phyloP scores from a whole-genome alignment of 2,113 vertebrate species.

The Varanus komodoensis region DNA sequence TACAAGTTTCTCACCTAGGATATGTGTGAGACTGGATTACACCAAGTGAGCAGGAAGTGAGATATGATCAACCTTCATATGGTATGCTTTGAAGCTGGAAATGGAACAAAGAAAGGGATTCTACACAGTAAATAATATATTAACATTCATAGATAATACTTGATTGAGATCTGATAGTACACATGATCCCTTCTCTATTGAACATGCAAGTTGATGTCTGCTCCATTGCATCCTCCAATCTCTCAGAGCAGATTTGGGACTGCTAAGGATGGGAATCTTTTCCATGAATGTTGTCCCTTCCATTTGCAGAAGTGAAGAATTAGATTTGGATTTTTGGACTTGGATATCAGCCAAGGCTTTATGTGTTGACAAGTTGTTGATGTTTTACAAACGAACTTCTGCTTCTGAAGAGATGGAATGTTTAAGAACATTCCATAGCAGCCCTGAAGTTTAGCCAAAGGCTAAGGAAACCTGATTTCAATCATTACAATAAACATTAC shows the following conservation, averaged over 20 bases:
- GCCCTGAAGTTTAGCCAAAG: not conserved
- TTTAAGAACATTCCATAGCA: not conserved
- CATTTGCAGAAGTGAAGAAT: not conserved
- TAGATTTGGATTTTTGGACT: no score
- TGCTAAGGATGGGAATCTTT: not conserved
- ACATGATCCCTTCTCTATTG: not conserved
- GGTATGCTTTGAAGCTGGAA: not conserved
- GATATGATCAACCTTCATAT: not conserved
- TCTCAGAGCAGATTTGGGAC: not conserved
- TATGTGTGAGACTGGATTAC: not conserved
- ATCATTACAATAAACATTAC: not conserved
- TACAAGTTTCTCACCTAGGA: not conserved
- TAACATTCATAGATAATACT: not conserved
- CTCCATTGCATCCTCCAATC: no score
- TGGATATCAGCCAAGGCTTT: not conserved
- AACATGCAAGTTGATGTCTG: not conserved
- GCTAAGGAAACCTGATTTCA: not conserved
- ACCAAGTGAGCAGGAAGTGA: not conserved
- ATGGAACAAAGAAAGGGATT: not conserved
- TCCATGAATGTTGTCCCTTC: not conserved
- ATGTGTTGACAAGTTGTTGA: not conserved
- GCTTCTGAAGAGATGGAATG: not conserved
- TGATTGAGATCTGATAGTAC: not conserved
- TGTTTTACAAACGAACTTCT: not conserved
- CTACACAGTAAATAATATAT: not conserved